Evolutionary conservation across 2,888 invertebrate genomes (phyloP).

Genomic region (Hemaris fuciformis): DNA sequence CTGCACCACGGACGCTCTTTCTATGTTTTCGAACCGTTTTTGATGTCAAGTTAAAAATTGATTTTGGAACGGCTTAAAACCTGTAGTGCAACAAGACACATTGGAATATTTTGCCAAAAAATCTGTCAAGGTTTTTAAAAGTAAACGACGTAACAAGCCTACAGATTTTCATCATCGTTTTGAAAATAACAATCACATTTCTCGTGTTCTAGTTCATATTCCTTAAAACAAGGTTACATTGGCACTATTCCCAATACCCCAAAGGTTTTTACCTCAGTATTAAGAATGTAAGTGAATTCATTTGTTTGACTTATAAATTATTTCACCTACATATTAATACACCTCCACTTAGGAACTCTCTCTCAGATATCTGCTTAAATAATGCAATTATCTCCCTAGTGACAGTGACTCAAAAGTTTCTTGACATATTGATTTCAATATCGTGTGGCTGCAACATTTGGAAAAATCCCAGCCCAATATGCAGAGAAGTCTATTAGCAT

Average conservation of each 20-base stretch:
- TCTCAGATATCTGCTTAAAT: no score
- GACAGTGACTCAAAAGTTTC: background rate
- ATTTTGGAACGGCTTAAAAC: background rate
- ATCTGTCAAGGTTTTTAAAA: background rate
- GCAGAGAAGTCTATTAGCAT: background rate
- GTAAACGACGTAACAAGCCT: background rate
- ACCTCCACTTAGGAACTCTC: no score
- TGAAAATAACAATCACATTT: no score
- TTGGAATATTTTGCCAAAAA: background rate
- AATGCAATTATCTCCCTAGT: no score
- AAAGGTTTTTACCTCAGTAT: no score
- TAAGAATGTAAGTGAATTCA: no score
- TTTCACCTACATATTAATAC: no score
- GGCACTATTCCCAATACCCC: background rate
- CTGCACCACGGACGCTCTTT: no score
- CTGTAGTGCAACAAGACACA: background rate
- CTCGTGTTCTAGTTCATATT: no score
- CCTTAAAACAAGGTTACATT: no score
- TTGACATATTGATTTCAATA: background rate
- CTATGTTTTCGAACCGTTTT: no score
- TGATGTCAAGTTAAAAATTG: background rate
- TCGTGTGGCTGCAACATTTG: background rate
- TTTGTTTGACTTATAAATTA: no score
- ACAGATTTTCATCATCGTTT: background rate
- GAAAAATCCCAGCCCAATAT: background rate